A percentile compares a stretch with the other conserved stretches of the same genome.
Evolutionary conservation across 2,888 invertebrate genomes (phyloP).

Genomic region (Rosalia funebris): DNA sequence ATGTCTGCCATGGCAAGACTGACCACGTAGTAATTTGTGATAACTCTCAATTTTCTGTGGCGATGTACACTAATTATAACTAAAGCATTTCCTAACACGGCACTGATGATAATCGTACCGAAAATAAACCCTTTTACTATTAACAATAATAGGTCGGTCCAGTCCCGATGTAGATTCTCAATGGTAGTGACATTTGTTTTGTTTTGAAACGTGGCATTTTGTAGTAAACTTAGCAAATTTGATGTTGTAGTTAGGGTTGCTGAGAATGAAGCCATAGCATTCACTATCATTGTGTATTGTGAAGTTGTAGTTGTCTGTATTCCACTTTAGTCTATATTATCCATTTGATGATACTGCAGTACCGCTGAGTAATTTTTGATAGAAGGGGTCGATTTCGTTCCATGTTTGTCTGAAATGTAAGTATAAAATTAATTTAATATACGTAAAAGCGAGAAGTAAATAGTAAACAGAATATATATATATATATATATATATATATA

Average conservation of each 20-base stretch:
- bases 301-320: no score
- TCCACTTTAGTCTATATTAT: no score
- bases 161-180: slow-evolving; percentile 62
- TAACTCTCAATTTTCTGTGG: slow-evolving; percentile 83
- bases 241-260: slow-evolving; percentile 58
- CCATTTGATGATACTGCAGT: no score
- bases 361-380: neutral
- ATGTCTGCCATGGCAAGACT: slow-evolving; percentile 94
- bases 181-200: slow-evolving; percentile 57
- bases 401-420: neutral
- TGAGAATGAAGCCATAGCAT: slow-evolving; percentile 63
- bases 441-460: no score
- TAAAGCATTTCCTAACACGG: slow-evolving; percentile 90
- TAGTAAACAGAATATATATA: no score
- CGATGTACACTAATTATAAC: slow-evolving; percentile 87
- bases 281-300: slow-evolving; percentile 60
- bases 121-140: slow-evolving; percentile 82
- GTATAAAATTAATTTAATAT: no score
- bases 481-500: no score
- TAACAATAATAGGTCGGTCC: slow-evolving; percentile 70
- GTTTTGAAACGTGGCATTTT: slow-evolving; percentile 51
- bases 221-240: slow-evolving; percentile 49
- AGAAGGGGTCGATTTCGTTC: neutral
- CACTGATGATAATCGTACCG: slow-evolving; percentile 69
- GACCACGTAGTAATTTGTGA: slow-evolving; percentile 96